Conservation (phyloP, 2,797 vertebrate genomes). For the Scolopax rusticola region DNA sequence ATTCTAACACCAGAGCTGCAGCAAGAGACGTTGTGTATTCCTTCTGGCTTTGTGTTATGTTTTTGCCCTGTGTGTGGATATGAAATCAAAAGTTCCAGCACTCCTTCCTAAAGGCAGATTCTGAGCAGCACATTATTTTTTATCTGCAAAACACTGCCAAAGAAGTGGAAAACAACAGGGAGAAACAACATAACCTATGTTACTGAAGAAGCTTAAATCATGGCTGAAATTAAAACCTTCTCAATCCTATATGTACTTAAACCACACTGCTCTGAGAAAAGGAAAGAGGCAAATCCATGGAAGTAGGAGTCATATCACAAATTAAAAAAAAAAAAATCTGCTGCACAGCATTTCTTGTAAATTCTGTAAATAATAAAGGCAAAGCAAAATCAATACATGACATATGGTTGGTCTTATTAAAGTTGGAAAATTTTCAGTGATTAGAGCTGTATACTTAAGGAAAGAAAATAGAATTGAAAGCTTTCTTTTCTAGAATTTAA, state of each 20-base stretch:
- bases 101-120: not conserved
- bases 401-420: not conserved
- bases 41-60: not conserved
- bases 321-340: not conserved
- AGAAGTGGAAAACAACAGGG: not conserved
- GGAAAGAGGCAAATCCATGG: not conserved
- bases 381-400: not conserved
- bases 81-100: not conserved
- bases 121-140: not conserved
- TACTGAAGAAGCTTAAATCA: slow-evolving; percentile 3
- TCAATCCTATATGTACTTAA: not conserved
- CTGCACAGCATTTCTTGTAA: not conserved
- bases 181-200: not conserved
- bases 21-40: not conserved
- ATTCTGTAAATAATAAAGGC: not conserved
- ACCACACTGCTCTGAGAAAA: not conserved
- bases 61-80: not conserved
- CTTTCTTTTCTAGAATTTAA: not conserved
- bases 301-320: not conserved
- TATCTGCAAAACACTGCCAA: not conserved
- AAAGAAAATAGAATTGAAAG: not conserved
- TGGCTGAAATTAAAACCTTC: not conserved
- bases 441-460: not conserved
- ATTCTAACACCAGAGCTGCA: not conserved
- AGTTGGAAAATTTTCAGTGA: not conserved